Conservation (phyloP, 2,797 vertebrate genomes). For the Lates japonicus region DNA sequence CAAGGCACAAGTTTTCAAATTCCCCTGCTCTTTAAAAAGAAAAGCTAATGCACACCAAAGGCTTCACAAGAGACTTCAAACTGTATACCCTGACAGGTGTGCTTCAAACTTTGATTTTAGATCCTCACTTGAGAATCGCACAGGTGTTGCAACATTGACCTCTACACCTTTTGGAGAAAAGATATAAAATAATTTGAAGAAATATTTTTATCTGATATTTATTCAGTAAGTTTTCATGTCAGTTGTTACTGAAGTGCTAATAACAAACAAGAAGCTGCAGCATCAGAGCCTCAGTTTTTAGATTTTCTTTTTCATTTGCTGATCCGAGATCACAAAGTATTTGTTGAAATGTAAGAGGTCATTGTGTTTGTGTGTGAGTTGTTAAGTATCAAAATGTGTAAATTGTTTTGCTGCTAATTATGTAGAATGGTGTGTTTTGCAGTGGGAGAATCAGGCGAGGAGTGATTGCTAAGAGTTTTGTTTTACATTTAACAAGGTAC, state of each 20-base stretch:
- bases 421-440: not conserved
- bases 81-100: not conserved
- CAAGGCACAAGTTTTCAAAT: not conserved
- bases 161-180: not conserved
- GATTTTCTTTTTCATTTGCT: not conserved
- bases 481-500: constrained; percentile 47
- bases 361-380: not conserved
- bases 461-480: constrained; percentile 30
- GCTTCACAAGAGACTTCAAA: not conserved
- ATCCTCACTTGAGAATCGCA: not conserved
- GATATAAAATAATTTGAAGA: not conserved
- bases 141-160: not conserved
- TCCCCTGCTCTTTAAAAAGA: not conserved
- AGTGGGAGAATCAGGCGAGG: not conserved
- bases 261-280: not conserved
- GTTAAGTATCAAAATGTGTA: not conserved
- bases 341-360: constrained; percentile 2
- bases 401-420: constrained; percentile 31
- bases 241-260: not conserved
- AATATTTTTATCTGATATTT: not conserved
- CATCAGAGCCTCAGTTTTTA: not conserved
- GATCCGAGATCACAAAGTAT: not conserved
- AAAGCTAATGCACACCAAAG: not conserved
- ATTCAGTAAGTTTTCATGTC: not conserved
- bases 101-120: too few relatives aligned